These are phyloP conservation scores for Tinea semifulvella DNA, from an alignment of 2,888 invertebrate species.

Conservation along the genomic window DNA sequence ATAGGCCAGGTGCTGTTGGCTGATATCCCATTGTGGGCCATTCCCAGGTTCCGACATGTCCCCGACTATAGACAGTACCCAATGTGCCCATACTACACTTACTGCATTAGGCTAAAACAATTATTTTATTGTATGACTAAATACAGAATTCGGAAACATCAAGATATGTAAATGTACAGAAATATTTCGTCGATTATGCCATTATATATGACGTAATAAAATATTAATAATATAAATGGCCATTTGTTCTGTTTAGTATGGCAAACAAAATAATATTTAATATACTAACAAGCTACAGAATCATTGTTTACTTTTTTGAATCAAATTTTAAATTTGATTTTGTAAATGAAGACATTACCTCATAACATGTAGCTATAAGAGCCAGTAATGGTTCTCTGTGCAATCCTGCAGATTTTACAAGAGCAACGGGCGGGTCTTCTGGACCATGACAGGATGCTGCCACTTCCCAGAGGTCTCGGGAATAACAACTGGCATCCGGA, in stretches of 20 bases:
- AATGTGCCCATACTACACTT: conserved; percentile 69
- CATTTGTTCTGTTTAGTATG: too few relatives aligned
- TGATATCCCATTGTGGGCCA: conserved; percentile 31
- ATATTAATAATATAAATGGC: too few relatives aligned
- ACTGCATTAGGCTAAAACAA: conserved; percentile 66
- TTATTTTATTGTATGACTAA: too few relatives aligned
- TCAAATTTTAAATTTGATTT: too few relatives aligned
- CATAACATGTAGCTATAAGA: conserved; percentile 74
- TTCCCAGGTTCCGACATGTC: conserved; percentile 28
- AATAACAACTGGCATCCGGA: conserved; percentile 44
- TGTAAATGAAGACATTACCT: conserved; percentile 47
- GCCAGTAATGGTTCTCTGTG: conserved; percentile 70
- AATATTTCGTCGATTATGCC: too few relatives aligned
- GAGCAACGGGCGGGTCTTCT: conserved; percentile 72
- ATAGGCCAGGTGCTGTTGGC: conserved; percentile 33
- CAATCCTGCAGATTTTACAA: conserved; percentile 65
- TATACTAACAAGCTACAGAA: too few relatives aligned
- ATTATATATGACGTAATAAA: too few relatives aligned
- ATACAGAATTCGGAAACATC: too few relatives aligned
- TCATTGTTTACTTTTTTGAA: too few relatives aligned
- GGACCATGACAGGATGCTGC: conserved; percentile 74
- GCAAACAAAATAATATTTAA: too few relatives aligned
- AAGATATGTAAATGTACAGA: too few relatives aligned
- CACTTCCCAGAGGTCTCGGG: conserved; percentile 66
- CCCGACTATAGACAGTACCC: conserved; percentile 55